Conservation (phyloP, 2,113 vertebrate species). For the Galeopterus variegatus region DNA sequence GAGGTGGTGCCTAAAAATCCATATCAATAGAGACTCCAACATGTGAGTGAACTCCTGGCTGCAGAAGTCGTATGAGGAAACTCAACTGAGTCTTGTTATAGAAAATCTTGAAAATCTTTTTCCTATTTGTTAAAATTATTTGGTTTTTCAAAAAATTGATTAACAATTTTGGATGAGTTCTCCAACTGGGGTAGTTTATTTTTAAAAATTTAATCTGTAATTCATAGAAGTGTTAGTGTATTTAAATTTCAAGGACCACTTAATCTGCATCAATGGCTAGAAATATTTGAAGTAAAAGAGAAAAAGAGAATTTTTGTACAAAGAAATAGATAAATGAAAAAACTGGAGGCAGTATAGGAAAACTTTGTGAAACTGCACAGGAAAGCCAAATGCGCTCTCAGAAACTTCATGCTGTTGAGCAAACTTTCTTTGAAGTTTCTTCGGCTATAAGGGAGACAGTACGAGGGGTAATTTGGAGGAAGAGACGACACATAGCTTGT, state of each 20-base stretch:
- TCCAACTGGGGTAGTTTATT: background rate
- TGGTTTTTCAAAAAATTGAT: background rate
- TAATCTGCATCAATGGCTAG: background rate
- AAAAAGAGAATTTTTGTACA: background rate
- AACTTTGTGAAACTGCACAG: background rate
- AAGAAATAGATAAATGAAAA: background rate
- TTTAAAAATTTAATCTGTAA: background rate
- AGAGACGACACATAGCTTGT: background rate
- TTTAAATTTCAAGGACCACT: background rate
- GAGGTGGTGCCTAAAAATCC: background rate
- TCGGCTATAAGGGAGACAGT: background rate
- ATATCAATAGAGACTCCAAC: background rate
- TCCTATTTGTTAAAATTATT: background rate
- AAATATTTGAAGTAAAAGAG: background rate
- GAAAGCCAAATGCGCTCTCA: background rate
- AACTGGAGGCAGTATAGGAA: too few species aligned
- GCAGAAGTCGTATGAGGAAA: background rate
- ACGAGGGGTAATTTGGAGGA: background rate
- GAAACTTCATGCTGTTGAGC: background rate
- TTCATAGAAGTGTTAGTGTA: background rate
- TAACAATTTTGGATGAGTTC: background rate
- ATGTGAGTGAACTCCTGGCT: background rate
- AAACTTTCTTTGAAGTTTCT: background rate
- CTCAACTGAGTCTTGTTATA: background rate
- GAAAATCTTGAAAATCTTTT: slow-evolving; percentile 8